Evolutionary conservation across 2,888 invertebrate genomes (phyloP).

Genomic region (Dioctria rufipes): DNA sequence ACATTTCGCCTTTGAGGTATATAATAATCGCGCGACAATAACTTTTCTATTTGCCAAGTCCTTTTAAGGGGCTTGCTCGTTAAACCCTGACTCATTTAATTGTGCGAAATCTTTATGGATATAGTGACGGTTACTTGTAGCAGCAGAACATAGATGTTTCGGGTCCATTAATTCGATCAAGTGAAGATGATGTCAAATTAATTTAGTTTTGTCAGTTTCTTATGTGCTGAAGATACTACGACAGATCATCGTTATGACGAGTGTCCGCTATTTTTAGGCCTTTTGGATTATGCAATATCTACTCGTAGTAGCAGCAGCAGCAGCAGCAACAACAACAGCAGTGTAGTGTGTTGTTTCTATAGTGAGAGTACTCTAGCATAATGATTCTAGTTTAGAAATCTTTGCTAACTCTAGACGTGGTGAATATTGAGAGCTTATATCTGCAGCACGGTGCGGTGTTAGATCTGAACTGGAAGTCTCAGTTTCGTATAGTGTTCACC

Average conservation of each 20-base stretch:
- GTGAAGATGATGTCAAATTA: conserved; percentile 30
- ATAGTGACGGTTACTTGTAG: background rate
- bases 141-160: conserved; percentile 5
- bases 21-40: background rate
- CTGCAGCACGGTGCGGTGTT: too few relatives aligned
- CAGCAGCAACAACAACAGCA: background rate
- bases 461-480: too few relatives aligned
- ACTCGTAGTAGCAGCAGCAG: too few relatives aligned
- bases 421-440: background rate
- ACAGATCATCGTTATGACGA: conserved; percentile 21
- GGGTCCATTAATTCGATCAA: conserved; percentile 8
- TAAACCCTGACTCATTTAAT: background rate
- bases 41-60: background rate
- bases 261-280: conserved; percentile 47
- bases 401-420: conserved; percentile 11
- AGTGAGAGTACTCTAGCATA: conserved; percentile 8
- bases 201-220: conserved; percentile 18
- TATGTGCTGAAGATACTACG: background rate
- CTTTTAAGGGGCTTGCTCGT: background rate
- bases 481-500: too few relatives aligned
- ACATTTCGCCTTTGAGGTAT: background rate
- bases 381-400: conserved; percentile 19
- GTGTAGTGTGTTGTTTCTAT: conserved; percentile 12
- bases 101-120: background rate
- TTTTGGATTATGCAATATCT: conserved; percentile 37